A percentile compares a stretch with the other conserved stretches of the same genome.
phyloP scores from a whole-genome alignment of 2,113 vertebrate species.

The Propithecus coquereli region DNA sequence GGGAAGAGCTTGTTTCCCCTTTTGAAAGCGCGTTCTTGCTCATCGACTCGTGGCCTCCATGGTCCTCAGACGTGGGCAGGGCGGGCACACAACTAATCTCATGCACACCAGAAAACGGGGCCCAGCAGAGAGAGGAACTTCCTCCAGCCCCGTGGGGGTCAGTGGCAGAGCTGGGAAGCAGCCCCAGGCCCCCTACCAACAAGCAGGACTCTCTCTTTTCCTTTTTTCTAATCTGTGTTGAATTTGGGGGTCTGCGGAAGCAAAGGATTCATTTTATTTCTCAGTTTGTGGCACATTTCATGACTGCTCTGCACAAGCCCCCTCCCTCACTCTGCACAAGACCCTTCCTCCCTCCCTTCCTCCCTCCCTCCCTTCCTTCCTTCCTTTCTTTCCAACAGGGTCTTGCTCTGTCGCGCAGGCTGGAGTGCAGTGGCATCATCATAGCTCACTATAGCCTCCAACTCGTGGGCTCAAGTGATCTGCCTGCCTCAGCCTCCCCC shows the following conservation, averaged over 20 bases:
- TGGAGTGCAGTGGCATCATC: too few species aligned
- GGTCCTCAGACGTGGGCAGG: not conserved
- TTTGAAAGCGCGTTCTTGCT: not conserved
- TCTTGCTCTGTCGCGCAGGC: too few species aligned
- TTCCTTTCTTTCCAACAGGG: not conserved
- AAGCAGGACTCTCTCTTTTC: not conserved
- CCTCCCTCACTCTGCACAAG: too few species aligned
- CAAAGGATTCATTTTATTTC: not conserved
- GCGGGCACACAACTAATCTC: not conserved
- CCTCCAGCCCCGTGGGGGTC: not conserved
- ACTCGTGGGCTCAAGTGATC: too few species aligned
- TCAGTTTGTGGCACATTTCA: fast-evolving
- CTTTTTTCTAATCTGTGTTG: not conserved
- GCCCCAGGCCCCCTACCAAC: not conserved
- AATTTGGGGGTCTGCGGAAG: too few species aligned
- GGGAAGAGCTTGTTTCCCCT: not conserved
- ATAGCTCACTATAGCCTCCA: too few species aligned
- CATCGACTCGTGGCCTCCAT: not conserved
- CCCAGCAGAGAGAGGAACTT: not conserved
- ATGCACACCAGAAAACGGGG: not conserved
- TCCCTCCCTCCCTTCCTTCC: too few species aligned
- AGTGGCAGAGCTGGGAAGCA: not conserved
- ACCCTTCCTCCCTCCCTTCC: too few species aligned
- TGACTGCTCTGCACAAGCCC: not conserved
- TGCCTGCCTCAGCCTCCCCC: too few species aligned